Evolutionary conservation across 2,797 vertebrate genomes (phyloP).

Genomic region (Peromyscus nudipes): DNA sequence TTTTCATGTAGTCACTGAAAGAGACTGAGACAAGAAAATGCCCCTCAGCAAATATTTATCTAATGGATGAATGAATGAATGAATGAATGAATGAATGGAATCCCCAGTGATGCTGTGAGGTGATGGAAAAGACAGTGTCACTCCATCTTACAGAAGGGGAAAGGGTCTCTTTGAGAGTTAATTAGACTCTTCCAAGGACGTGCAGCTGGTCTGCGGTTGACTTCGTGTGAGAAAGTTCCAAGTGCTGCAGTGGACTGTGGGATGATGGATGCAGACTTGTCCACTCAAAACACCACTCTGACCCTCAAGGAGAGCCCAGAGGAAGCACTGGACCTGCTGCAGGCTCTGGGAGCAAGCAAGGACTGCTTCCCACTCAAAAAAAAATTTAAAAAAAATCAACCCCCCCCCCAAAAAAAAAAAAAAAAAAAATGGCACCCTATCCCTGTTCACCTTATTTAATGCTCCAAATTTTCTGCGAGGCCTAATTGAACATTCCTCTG

Average conservation of each 20-base stretch:
- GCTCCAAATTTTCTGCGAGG: conserved; percentile 84
- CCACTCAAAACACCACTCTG: neutral
- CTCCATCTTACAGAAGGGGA: neutral
- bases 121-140: fast-evolving
- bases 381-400: neutral
- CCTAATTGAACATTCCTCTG: conserved; percentile 84
- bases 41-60: neutral
- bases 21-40: neutral
- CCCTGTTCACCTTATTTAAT: conserved; percentile 79
- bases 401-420: neutral
- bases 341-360: neutral
- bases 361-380: neutral
- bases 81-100: fast-evolving
- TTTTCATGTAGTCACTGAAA: neutral
- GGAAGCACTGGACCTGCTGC: neutral
- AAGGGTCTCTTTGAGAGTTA: fast-evolving
- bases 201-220: neutral
- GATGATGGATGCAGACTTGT: neutral
- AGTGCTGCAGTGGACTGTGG: neutral
- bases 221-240: neutral
- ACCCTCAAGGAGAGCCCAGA: neutral
- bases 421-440: conserved; percentile 77
- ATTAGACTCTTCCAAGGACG: neutral
- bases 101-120: too few species aligned
- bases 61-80: neutral